Conservation (phyloP, 1,140 invertebrate genomes). For the Drosophila tristis region DNA sequence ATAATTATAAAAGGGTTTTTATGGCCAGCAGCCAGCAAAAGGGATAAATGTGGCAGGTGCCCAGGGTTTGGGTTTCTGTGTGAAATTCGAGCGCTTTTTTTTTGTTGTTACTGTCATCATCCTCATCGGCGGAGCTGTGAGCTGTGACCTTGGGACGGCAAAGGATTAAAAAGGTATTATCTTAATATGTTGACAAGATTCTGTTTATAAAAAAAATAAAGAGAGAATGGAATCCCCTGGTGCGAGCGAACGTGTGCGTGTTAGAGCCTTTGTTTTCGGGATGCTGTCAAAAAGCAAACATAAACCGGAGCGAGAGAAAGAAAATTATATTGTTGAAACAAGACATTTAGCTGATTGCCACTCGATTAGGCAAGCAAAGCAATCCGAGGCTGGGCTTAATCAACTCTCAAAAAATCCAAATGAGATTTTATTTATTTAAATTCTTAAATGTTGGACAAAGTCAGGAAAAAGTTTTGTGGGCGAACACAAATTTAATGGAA, state of each 20-base stretch:
- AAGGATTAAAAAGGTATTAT: conserved; percentile 81
- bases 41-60: conserved; percentile 71
- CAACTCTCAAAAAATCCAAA: not conserved
- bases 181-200: conserved; percentile 82
- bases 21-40: conserved; percentile 48
- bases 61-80: conserved; percentile 10
- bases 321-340: conserved; percentile 40
- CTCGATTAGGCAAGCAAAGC: conserved; percentile 27
- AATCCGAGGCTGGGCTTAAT: too few relatives aligned
- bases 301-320: conserved; percentile 10
- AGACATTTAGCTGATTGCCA: conserved; percentile 50
- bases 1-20: conserved; percentile 82
- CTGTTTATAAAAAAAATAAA: conserved; percentile 42
- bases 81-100: conserved; percentile 33
- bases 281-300: conserved; percentile 23
- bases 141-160: conserved; percentile 73
- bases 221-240: not conserved
- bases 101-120: not conserved
- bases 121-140: conserved; percentile 39
- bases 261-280: conserved; percentile 8
- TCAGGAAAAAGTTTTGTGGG: conserved; percentile 3
- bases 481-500: conserved; percentile 35
- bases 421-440: conserved; percentile 18
- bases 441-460: conserved; percentile 1
- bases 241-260: not conserved